Conservation (phyloP, 2,113 vertebrate species). For the Raja brachyura region DNA sequence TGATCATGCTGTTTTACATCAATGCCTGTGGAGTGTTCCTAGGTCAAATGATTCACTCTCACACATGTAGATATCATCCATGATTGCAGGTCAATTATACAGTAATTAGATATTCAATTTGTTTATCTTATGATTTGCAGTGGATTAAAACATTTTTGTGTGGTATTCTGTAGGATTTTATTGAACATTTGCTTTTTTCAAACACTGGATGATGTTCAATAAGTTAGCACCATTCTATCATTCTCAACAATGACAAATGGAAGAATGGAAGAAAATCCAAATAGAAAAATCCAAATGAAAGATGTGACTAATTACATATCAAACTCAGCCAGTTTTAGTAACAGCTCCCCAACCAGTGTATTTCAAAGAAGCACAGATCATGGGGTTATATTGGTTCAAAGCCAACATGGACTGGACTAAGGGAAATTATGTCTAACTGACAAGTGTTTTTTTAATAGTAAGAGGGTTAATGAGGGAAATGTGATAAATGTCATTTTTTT, state of each 20-base stretch:
- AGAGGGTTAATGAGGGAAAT: too few relatives aligned
- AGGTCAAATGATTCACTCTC: slow-evolving; percentile 10
- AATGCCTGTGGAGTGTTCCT: background rate
- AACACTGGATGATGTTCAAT: background rate
- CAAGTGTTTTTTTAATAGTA: too few relatives aligned
- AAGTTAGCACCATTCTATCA: background rate
- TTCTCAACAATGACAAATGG: background rate
- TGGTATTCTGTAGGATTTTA: background rate
- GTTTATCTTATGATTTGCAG: background rate
- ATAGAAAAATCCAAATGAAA: background rate
- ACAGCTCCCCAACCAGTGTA: background rate
- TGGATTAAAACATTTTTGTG: background rate
- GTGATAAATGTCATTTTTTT: too few relatives aligned
- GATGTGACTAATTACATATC: background rate
- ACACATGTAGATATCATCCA: background rate
- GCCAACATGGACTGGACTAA: too few relatives aligned
- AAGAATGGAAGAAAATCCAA: background rate
- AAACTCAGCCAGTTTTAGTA: background rate
- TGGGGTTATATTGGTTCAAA: background rate
- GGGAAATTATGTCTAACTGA: too few relatives aligned
- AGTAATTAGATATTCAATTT: background rate
- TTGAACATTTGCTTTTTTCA: background rate
- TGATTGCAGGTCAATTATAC: background rate
- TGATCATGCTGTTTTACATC: background rate
- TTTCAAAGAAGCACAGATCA: background rate